Conservation (phyloP, 2,113 vertebrate species). For the Casuarius casuarius region DNA sequence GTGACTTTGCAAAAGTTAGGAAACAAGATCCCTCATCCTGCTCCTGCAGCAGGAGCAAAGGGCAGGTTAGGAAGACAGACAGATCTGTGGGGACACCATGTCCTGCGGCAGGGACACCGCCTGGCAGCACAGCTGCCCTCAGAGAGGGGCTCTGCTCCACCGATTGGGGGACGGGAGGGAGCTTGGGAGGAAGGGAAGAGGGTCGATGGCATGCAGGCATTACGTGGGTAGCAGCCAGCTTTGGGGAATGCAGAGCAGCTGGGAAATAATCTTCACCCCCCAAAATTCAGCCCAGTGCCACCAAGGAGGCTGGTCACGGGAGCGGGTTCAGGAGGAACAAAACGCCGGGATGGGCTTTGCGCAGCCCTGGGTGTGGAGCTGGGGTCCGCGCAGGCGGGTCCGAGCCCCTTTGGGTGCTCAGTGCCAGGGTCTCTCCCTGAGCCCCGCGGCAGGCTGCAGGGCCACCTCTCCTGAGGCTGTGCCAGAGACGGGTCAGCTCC, state of each 20-base stretch:
- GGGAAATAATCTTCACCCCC: background rate
- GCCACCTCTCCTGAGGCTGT: background rate
- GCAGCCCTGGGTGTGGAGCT: too few species aligned
- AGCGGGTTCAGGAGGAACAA: background rate
- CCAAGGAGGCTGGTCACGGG: background rate
- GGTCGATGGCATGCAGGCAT: background rate
- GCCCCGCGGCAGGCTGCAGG: background rate
- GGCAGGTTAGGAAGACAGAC: background rate
- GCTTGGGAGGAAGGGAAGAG: background rate
- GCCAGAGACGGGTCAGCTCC: background rate
- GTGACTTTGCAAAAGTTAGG: background rate
- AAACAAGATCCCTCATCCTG: background rate
- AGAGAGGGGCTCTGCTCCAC: background rate
- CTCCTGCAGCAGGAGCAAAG: background rate
- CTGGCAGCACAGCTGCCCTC: background rate
- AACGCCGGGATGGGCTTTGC: too few species aligned
- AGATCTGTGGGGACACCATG: background rate
- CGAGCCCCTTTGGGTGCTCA: background rate
- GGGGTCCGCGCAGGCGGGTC: background rate
- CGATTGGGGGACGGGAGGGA: background rate
- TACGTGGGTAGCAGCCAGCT: fast-evolving
- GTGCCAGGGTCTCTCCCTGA: background rate
- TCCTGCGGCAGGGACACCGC: background rate
- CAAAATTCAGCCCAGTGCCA: background rate
- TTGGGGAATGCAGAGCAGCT: background rate